Conservation (phyloP, 2,797 vertebrate species). For the Sphenodon punctatus region DNA sequence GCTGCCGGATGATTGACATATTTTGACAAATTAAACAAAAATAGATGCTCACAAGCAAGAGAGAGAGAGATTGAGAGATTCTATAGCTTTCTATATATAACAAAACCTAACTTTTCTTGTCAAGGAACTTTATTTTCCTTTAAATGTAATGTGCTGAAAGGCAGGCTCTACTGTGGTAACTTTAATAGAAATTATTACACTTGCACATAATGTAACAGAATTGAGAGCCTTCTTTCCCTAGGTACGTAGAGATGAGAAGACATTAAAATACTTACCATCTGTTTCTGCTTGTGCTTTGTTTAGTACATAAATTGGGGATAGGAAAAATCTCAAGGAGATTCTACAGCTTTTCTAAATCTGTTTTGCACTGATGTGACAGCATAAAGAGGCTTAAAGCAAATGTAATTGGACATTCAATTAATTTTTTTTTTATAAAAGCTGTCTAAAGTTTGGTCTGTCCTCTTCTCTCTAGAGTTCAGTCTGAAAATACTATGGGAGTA, state of each 20-base stretch:
- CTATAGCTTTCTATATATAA: too few species aligned
- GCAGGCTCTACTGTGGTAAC: neutral
- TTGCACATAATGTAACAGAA: neutral
- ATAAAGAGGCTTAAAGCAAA: neutral
- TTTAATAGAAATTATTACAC: constrained; percentile 11
- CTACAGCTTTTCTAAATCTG: neutral
- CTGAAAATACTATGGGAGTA: too few species aligned
- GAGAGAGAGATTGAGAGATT: too few species aligned
- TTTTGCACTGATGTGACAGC: neutral
- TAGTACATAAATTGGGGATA: neutral
- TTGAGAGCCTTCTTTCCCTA: neutral
- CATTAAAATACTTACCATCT: constrained; percentile 40
- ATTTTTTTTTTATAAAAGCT: neutral
- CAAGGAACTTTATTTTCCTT: neutral
- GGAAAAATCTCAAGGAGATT: neutral
- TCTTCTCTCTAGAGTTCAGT: neutral
- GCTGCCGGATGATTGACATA: constrained; percentile 33
- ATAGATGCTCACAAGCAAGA: constrained; percentile 16
- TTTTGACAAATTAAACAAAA: constrained; percentile 59
- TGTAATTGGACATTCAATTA: neutral
- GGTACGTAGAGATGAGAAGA: neutral
- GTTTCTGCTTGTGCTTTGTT: constrained; percentile 22
- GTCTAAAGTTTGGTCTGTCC: neutral
- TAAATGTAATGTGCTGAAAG: neutral
- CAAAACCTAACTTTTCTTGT: constrained; percentile 37